Conservation (phyloP, 2,113 vertebrate genomes). For the Oreocharis arfaki region DNA sequence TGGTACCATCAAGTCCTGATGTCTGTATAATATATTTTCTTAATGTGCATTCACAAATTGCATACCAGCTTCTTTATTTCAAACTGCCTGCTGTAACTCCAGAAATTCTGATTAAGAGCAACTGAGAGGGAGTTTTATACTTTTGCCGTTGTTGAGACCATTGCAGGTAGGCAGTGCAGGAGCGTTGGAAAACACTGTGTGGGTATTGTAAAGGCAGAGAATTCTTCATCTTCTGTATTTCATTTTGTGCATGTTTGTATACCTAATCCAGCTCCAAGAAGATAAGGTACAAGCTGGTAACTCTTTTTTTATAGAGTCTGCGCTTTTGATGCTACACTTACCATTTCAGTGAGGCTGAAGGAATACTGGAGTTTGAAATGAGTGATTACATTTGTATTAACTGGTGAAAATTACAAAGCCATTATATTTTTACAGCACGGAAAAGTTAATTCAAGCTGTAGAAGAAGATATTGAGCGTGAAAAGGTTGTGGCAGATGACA, state of each 20-base stretch:
- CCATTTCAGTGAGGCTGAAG: neutral
- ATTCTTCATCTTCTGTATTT: neutral
- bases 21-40: neutral
- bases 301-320: neutral
- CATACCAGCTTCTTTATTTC: neutral
- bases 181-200: neutral
- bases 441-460: slow-evolving; percentile 81
- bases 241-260: neutral
- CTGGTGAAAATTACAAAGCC: neutral
- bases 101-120: neutral
- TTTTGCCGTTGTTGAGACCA: neutral
- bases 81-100: neutral
- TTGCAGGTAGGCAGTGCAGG: neutral
- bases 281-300: neutral
- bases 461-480: slow-evolving; percentile 85
- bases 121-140: neutral
- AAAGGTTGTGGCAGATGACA: slow-evolving; percentile 82
- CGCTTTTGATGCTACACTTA: neutral
- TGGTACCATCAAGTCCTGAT: neutral
- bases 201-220: neutral
- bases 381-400: neutral
- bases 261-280: neutral
- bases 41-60: neutral
- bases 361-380: neutral
- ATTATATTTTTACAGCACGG: slow-evolving; percentile 77